Base-by-base conservation (phyloP, 2,797 vertebrate genomes). In the Cephalopachus bancanus region DNA sequence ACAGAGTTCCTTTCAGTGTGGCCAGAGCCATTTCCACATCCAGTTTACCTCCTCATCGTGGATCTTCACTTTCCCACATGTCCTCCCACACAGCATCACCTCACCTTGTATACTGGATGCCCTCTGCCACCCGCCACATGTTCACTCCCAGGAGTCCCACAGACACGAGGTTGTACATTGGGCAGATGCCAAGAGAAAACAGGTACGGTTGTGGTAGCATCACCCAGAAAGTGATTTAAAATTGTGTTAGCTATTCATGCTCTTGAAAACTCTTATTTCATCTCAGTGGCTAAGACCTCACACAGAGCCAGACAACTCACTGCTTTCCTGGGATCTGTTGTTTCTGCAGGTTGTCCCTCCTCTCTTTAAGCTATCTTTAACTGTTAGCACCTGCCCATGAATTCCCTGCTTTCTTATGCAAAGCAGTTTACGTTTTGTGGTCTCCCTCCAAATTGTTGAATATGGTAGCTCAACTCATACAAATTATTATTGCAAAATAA, bases 401-500 rank as follows among this genome's bases (percentile, higher is more conserved):
- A 37, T 59, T 59, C 69, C 60, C 51, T 51, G 7, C 51, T 86
- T 64, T 10, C 88, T 91, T 76, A 51, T 72, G 49, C 49, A 92
- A 89, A 83, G n/a, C 15, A 55, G 49, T 91, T 89, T 71, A 62
- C 64, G 37, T 83, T 94, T 74, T 84, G 37, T 60, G 28, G 37
- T 79, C 20, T 89, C 33, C 10, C 79, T 72, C 30, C 17, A 83
- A 91, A 83, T 53, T 83, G 22, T 71, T 62, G 15, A 33, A 20
- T 76, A 20, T 22, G 17, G 17, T 20, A 83, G 67, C n/a, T 89
- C 59, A 79, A 69, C 9, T 71, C 60, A 51, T 53, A 72, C 67
- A 85, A 44, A 74, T 55, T 75, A 80, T 94, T 80, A 81, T 44
- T 92, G 60, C 49, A 86, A 88, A 67, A 60, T 81, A 51, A n/a